Conservation (phyloP, 1,140 invertebrate genomes). For the Drosophila prosaltans region DNA sequence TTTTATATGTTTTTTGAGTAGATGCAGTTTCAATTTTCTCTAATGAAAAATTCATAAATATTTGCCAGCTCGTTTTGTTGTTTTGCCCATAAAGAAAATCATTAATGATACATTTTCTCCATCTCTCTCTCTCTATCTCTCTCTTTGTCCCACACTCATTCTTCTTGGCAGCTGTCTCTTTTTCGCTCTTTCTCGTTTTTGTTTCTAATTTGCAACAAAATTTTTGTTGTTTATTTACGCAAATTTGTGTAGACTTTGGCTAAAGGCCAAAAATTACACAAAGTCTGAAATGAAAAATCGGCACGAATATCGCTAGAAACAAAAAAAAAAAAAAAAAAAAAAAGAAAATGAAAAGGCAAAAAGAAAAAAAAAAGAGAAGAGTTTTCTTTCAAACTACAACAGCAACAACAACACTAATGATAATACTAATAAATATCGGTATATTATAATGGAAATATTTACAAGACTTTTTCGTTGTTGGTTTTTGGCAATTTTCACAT, state of each 20-base stretch:
- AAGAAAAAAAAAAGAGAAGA: slow-evolving; percentile 1
- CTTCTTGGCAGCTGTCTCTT: background rate
- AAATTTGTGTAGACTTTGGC: slow-evolving; percentile 77
- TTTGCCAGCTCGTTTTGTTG: slow-evolving; percentile 32
- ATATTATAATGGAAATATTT: slow-evolving; percentile 47
- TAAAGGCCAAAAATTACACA: slow-evolving; percentile 59
- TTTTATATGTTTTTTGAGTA: background rate
- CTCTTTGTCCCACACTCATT: background rate
- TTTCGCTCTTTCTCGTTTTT: slow-evolving; percentile 7
- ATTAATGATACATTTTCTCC: slow-evolving; percentile 39
- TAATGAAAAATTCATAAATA: slow-evolving; percentile 10
- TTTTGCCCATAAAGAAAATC: slow-evolving; percentile 34
- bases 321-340: slow-evolving; percentile 39
- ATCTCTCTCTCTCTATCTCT: background rate
- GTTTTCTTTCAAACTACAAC: slow-evolving; percentile 6
- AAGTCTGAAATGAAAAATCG: slow-evolving; percentile 34
- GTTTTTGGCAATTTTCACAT: slow-evolving; percentile 42
- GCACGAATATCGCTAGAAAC: slow-evolving; percentile 20
- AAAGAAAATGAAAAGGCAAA: slow-evolving; percentile 20
- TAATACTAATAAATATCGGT: slow-evolving; percentile 12
- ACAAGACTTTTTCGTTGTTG: slow-evolving; percentile 25
- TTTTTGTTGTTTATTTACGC: slow-evolving; percentile 75
- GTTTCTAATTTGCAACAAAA: slow-evolving; percentile 72
- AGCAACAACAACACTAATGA: slow-evolving; percentile 29
- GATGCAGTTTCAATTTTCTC: slow-evolving; percentile 6